Conservation (phyloP, 2,113 vertebrate species). For the Pedetes capensis region DNA sequence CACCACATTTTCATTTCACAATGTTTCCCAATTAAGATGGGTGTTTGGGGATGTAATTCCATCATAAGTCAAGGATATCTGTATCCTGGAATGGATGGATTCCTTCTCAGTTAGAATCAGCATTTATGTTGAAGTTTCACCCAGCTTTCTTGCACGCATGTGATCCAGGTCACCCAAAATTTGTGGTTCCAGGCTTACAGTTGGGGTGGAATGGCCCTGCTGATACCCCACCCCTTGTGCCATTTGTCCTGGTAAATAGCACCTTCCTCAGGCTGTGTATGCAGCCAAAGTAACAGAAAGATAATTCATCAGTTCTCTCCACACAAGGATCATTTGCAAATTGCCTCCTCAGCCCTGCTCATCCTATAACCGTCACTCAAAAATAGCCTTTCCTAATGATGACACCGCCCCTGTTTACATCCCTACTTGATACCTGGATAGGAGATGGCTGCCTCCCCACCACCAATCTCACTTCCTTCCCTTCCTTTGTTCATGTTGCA, state of each 20-base stretch:
- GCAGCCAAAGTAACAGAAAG: neutral
- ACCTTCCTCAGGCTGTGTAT: neutral
- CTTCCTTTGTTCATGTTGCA: neutral
- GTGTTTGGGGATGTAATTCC: neutral
- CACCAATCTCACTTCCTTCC: neutral
- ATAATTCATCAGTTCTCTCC: neutral
- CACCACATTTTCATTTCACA: neutral
- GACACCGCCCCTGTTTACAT: neutral
- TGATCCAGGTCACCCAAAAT: neutral
- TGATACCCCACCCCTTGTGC: neutral
- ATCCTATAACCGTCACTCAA: neutral
- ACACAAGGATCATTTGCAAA: neutral
- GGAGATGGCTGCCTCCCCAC: neutral
- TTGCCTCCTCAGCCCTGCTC: neutral
- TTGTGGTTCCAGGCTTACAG: neutral
- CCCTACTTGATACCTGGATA: neutral
- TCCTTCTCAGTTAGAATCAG: neutral
- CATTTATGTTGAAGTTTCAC: neutral
- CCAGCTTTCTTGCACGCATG: neutral
- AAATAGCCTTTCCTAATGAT: neutral
- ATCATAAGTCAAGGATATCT: neutral
- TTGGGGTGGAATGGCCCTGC: neutral
- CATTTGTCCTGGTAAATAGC: neutral
- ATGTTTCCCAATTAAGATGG: neutral
- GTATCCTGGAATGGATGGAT: neutral